phyloP scores from a whole-genome alignment of 2,113 vertebrate species.

The Turdus rufiventris region DNA sequence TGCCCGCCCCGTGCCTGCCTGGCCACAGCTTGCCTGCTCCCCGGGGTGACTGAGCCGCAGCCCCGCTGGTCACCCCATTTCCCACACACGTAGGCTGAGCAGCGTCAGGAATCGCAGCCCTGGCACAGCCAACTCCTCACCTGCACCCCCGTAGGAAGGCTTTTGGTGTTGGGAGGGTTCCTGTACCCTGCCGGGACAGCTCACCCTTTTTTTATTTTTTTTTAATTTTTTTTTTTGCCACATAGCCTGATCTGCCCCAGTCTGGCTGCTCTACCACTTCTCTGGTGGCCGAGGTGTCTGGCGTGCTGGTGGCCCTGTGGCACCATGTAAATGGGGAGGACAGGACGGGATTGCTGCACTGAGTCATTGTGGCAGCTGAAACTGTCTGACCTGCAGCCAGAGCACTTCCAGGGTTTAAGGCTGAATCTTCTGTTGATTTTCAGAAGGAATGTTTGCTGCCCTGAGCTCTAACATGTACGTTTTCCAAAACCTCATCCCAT shows the following conservation, averaged over 20 bases:
- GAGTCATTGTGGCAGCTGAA: fast-evolving
- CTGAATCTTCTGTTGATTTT: not conserved
- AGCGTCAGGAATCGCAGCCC: fast-evolving
- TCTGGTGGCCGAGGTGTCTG: not conserved
- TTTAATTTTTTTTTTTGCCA: not conserved
- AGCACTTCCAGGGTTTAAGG: not conserved
- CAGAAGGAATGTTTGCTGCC: not conserved
- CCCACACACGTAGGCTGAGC: not conserved
- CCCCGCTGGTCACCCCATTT: fast-evolving
- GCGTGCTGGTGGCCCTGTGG: not conserved
- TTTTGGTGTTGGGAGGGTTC: fast-evolving
- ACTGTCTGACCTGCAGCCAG: not conserved
- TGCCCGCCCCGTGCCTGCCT: too few relatives aligned
- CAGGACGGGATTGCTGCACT: not conserved
- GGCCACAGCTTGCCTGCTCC: fast-evolving
- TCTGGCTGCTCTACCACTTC: not conserved
- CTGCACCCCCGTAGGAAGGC: fast-evolving
- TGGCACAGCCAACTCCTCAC: not conserved
- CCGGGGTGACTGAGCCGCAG: fast-evolving
- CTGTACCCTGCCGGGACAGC: not conserved
- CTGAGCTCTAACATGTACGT: not conserved
- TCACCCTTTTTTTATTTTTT: fast-evolving
- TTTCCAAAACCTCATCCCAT: not conserved
- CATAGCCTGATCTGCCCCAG: fast-evolving
- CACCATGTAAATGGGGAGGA: not conserved